Evolutionary conservation across 2,797 vertebrate species (phyloP), one percentile per base, ranked within the genome.

Genomic region (Nasua narica): DNA sequence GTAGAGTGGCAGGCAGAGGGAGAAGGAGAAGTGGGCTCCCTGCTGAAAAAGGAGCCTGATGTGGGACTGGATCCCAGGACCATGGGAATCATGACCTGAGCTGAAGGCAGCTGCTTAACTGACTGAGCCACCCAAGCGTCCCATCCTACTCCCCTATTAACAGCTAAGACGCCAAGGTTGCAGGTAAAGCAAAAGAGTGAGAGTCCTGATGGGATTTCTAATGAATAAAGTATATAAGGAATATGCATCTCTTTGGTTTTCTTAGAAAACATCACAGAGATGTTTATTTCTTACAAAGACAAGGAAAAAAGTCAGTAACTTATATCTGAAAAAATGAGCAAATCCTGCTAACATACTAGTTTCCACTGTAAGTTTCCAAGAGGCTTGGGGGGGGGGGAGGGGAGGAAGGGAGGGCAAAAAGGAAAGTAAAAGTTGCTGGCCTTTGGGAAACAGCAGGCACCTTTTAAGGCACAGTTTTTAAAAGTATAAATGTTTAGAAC

Each of bases 371-470:
- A 96, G 43, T 48, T 16, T 92, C 19, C 62, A 84, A 90, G n/a
- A n/a, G 27, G 8, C 62, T 19, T 7, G 16, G 16, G 62, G 54
- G 67, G 52, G 74, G 5, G 7, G 10, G 54, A 58, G 52, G 74
- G 5, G 7, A 8, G 54, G 25, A 50, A 32, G 78, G 58, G 27
- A 74, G 25, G 27, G 18, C 95, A 96, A 97, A 97, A 95, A 27
- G 82, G 82, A 97, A 96, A 96, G 93, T 79, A 97, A 98, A 97
- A 96, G 86, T 76, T 94, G 83, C 93, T 62, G 54, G 72, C 56
- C 74, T 94, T 54, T 88, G 50, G 96, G 50, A 86, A 92, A 56
- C 87, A 84, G 32, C 58, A 88, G 83, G 79, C 50, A 86, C 21
- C 70, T 95, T 94, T 91, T 46, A 81, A 95, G 77, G 87, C 19